Evolutionary conservation across 2,888 invertebrate genomes (phyloP).

Genomic region (Exocentrus adspersus): DNA sequence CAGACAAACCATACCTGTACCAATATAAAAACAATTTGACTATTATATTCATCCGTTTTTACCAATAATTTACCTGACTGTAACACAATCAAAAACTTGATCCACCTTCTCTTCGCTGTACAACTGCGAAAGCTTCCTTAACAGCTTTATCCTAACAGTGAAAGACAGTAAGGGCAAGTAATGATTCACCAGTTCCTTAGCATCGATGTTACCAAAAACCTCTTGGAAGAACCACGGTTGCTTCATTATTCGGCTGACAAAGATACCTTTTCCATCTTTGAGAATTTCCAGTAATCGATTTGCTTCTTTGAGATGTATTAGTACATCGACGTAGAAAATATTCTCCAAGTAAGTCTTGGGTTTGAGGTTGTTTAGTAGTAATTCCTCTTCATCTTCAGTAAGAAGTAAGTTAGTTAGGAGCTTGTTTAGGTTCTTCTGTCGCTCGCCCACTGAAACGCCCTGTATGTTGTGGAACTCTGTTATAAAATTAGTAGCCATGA

Average conservation of each 20-base stretch:
- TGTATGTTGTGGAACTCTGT: conserved; percentile 38
- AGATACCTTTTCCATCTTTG: conserved; percentile 41
- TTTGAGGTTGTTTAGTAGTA: conserved; percentile 30
- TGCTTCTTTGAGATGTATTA: conserved; percentile 42
- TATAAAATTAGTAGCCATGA: conserved; percentile 30
- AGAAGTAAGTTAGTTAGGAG: conserved; percentile 31
- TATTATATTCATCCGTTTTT: not conserved
- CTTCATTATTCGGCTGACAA: conserved; percentile 44
- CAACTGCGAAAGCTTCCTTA: conserved; percentile 40
- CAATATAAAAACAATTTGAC: not conserved
- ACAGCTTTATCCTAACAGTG: conserved; percentile 43
- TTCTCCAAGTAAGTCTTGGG: conserved; percentile 46
- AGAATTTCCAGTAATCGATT: conserved; percentile 40
- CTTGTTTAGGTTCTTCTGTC: conserved; percentile 39
- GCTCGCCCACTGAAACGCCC: conserved; percentile 38
- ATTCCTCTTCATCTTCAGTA: conserved; percentile 25
- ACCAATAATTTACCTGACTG: conserved; percentile 36
- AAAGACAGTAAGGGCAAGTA: conserved; percentile 43
- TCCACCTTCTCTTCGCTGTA: conserved; percentile 38
- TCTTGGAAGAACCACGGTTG: conserved; percentile 47
- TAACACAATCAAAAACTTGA: conserved; percentile 39
- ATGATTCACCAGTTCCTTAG: conserved; percentile 38
- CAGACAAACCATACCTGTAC: conserved; percentile 12
- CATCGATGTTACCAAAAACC: conserved; percentile 34
- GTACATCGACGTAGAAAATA: conserved; percentile 43